Percentiles rank a stretch among this genome's conserved stretches.
Conservation (phyloP, 2,113 vertebrate species). For the Ceyx margarethae region DNA sequence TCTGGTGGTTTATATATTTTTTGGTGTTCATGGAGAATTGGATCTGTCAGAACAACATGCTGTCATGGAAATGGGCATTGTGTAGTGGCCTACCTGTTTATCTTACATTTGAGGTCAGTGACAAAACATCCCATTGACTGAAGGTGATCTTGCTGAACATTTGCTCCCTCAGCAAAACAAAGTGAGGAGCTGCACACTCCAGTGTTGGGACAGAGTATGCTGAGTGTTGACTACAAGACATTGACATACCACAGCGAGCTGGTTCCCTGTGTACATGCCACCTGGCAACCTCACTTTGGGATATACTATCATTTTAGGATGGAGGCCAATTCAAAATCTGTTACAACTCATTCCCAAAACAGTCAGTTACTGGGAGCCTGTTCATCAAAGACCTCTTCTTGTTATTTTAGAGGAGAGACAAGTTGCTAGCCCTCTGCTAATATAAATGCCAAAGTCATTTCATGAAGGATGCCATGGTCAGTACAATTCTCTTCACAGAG, state of each 20-base stretch:
- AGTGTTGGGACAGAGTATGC: neutral
- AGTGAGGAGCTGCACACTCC: neutral
- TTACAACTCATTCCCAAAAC: neutral
- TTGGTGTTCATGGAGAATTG: neutral
- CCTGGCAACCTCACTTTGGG: neutral
- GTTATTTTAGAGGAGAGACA: neutral
- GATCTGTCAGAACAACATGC: neutral
- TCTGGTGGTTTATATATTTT: neutral
- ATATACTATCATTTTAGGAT: neutral
- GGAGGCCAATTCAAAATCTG: neutral
- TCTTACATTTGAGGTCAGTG: neutral
- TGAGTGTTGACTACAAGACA: neutral
- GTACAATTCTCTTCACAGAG: neutral
- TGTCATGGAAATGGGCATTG: neutral
- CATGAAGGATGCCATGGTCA: neutral
- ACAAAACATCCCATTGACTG: neutral
- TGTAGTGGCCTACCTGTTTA: neutral
- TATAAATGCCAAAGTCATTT: neutral
- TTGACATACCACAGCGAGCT: neutral
- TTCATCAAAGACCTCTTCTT: neutral
- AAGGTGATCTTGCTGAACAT: neutral
- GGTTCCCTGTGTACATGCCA: neutral
- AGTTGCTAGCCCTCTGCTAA: neutral
- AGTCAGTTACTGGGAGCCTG: neutral
- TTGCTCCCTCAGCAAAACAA: neutral